These are phyloP conservation scores for Junonia oenone DNA, from an alignment of 2,888 invertebrate genomes.

Conservation along the genomic window DNA sequence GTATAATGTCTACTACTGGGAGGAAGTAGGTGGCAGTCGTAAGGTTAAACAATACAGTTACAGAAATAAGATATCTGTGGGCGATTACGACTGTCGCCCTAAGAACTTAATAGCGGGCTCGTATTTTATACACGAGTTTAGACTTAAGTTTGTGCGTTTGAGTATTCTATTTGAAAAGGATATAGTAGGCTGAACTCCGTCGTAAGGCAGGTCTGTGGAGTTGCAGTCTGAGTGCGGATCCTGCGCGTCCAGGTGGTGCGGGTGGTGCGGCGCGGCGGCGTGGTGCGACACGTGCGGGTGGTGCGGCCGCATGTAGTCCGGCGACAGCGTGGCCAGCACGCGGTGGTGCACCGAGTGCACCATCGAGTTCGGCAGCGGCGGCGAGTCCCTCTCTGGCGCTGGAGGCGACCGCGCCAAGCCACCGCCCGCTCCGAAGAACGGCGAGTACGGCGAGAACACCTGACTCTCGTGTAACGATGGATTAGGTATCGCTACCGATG, in stretches of 20 bases:
- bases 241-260: slow-evolving; percentile 90
- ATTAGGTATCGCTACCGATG: slow-evolving; percentile 97
- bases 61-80: slow-evolving; percentile 77
- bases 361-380: slow-evolving; percentile 91
- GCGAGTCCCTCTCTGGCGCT: slow-evolving; percentile 87
- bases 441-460: slow-evolving; percentile 94
- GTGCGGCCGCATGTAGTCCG: slow-evolving; percentile 88
- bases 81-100: slow-evolving; percentile 36
- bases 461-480: slow-evolving; percentile 96
- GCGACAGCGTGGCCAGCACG: slow-evolving; percentile 87
- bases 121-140: slow-evolving; percentile 12
- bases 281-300: slow-evolving; percentile 86
- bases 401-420: slow-evolving; percentile 77
- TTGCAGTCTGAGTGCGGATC: slow-evolving; percentile 94
- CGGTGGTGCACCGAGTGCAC: slow-evolving; percentile 85
- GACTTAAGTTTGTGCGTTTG: too few relatives aligned
- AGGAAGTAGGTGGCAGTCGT: slow-evolving; percentile 71
- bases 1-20: slow-evolving; percentile 63
- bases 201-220: slow-evolving; percentile 93
- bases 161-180: slow-evolving; percentile 86
- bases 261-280: slow-evolving; percentile 86
- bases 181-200: slow-evolving; percentile 96
- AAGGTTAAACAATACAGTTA: slow-evolving; percentile 78
- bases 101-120: slow-evolving; percentile 23
- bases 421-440: slow-evolving; percentile 87